phyloP scores from a whole-genome alignment of 2,888 invertebrate genomes.

The Spilosoma lubricipeda region DNA sequence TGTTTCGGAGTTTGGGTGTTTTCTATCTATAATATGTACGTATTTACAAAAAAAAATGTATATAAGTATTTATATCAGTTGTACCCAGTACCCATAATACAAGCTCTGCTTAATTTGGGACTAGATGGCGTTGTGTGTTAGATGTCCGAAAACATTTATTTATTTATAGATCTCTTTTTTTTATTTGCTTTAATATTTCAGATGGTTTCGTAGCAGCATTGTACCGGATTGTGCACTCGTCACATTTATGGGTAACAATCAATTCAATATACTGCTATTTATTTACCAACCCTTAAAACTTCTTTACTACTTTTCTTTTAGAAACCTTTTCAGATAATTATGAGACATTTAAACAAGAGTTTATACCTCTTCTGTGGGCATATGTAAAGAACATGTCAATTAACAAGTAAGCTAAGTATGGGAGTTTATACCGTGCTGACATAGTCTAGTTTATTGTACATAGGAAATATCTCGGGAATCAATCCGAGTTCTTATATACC shows the following conservation, averaged over 20 bases:
- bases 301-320: background rate
- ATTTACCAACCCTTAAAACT: no score
- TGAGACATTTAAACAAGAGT: background rate
- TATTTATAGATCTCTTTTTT: no score
- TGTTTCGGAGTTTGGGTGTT: no score
- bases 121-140: no score
- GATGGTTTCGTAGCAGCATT: constrained; percentile 81
- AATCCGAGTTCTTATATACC: background rate
- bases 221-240: constrained; percentile 75
- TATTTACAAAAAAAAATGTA: no score
- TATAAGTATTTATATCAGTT: no score
- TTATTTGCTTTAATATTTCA: constrained; percentile 44
- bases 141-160: no score
- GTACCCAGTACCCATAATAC: no score
- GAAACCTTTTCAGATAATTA: background rate
- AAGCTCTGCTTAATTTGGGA: no score
- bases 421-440: background rate
- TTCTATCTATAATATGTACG: no score
- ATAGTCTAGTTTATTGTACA: background rate
- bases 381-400: no score
- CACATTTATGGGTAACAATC: constrained; percentile 71
- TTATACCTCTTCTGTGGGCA: background rate
- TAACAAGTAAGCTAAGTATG: background rate
- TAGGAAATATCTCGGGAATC: background rate
- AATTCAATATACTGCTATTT: background rate